Conservation (phyloP, 2,888 invertebrate species). For the Yponomeuta sedellus region DNA sequence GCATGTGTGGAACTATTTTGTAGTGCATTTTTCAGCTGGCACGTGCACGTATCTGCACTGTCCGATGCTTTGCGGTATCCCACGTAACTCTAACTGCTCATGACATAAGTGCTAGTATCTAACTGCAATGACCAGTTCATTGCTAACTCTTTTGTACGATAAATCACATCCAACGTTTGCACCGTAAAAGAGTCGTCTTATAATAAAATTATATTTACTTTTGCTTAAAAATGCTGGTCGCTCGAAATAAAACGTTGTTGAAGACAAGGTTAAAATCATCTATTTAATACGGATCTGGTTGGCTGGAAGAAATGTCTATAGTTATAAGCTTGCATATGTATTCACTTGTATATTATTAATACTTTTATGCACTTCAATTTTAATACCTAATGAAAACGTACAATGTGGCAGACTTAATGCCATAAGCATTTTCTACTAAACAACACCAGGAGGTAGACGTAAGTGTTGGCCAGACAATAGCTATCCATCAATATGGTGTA, state of each 20-base stretch:
- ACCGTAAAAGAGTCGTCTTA: constrained; percentile 4
- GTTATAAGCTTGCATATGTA: too few relatives aligned
- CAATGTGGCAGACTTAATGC: too few relatives aligned
- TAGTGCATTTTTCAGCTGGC: constrained; percentile 18
- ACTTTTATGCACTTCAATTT: too few relatives aligned
- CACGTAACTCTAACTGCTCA: background rate
- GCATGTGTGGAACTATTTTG: constrained; percentile 18
- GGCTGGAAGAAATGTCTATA: too few relatives aligned
- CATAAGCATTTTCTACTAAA: too few relatives aligned
- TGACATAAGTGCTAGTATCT: background rate
- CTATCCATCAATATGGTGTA: too few relatives aligned
- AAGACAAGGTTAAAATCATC: too few relatives aligned
- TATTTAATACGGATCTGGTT: too few relatives aligned
- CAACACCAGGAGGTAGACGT: too few relatives aligned
- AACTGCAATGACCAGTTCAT: background rate
- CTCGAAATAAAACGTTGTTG: background rate
- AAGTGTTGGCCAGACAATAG: too few relatives aligned
- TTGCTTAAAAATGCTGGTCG: background rate
- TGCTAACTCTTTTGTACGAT: constrained; percentile 6
- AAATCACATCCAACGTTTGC: constrained; percentile 16
- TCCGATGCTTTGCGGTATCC: background rate
- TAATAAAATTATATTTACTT: constrained; percentile 10
- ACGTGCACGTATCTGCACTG: constrained; percentile 8
- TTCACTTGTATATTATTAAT: too few relatives aligned
- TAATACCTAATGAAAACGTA: too few relatives aligned